Evolutionary conservation across 2,888 invertebrate genomes (phyloP).

Genomic region (Heliothis peltigera): DNA sequence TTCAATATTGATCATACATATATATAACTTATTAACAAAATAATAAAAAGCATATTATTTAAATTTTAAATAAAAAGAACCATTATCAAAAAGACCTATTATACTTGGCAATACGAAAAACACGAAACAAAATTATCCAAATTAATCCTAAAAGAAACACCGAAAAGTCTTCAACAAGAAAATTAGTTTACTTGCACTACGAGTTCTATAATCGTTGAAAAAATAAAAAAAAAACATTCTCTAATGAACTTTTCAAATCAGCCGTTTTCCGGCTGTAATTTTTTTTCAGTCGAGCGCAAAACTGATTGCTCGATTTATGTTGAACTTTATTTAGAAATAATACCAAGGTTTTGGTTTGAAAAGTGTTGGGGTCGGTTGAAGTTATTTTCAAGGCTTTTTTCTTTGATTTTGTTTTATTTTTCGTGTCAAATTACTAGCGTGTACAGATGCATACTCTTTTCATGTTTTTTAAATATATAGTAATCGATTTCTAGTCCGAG

Average conservation of each 20-base stretch:
- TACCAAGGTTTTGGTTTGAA: neutral
- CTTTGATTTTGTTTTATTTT: neutral
- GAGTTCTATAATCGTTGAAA: slow-evolving; percentile 59
- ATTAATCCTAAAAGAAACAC: slow-evolving; percentile 44
- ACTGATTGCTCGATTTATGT: slow-evolving; percentile 24
- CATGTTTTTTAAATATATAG: too few relatives aligned
- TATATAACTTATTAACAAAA: too few relatives aligned
- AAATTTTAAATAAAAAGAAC: too few relatives aligned
- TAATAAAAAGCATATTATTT: too few relatives aligned
- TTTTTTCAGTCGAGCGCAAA: slow-evolving; percentile 53
- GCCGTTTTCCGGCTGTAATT: slow-evolving; percentile 57
- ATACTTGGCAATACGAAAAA: slow-evolving; percentile 8
- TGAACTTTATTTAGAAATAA: neutral
- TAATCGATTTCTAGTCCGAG: too few relatives aligned
- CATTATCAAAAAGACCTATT: neutral
- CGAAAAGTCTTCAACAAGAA: slow-evolving; percentile 51
- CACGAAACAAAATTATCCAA: slow-evolving; percentile 1
- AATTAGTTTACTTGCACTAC: slow-evolving; percentile 57
- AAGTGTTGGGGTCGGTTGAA: neutral
- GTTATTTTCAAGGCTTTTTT: slow-evolving; percentile 13
- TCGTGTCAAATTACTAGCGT: neutral
- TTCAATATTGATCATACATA: neutral
- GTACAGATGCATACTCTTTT: too few relatives aligned
- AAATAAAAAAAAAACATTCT: slow-evolving; percentile 47
- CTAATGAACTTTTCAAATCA: slow-evolving; percentile 71